Base-by-base conservation (phyloP, 2,888 invertebrate genomes). In the Lymantria dispar region DNA sequence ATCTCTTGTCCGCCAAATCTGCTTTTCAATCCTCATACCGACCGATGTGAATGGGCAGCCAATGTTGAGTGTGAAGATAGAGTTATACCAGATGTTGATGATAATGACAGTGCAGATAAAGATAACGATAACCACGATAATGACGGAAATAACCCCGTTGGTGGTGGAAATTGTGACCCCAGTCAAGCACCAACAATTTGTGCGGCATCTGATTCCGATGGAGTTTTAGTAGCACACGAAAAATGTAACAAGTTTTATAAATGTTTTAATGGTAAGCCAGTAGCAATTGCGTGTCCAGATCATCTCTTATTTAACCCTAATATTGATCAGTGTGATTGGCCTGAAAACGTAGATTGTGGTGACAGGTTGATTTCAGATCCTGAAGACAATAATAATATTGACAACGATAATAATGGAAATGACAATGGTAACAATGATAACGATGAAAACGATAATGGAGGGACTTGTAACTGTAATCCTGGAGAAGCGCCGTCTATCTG, bases 241-340 rank as follows among this genome's bases (percentile, higher is more conserved):
- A 68, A 72, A 45, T 80, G 80, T 52, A 73, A 76, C 44, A 60
- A 75, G 47, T 81, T 74, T 59, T 80, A 78, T 53, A 62, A 65
- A 13, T 80, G 80, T 8, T 48, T 42, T 8, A 13, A 60, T 3
- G 76, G 80, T 0, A 45, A 15, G 9, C 74, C 78, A 0, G 64
- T 78, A 0, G 56, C 60, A 0, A 10, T 66, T 0, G 43, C 38
- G 8, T 81, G 81, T 43, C 48, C 54, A 7, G 31, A 30, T 7
- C 54, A 43, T 22, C 67, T 78, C 0, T 30, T 76, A 0, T 81
- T 69, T 48, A 74, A 80, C 37, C 69, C 74, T 0, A 42, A 60
- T 15, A 69, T 36, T 0, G 58, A 72, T 30, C 40, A 36, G 0
- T 81, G 80, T 38, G 80, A 81, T 43, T 80, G 78, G 80, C 68